Percentiles rank a stretch among this genome's conserved stretches.
These are phyloP conservation scores for Mya arenaria DNA, from an alignment of 1,140 invertebrate genomes.

Conservation along the genomic window DNA sequence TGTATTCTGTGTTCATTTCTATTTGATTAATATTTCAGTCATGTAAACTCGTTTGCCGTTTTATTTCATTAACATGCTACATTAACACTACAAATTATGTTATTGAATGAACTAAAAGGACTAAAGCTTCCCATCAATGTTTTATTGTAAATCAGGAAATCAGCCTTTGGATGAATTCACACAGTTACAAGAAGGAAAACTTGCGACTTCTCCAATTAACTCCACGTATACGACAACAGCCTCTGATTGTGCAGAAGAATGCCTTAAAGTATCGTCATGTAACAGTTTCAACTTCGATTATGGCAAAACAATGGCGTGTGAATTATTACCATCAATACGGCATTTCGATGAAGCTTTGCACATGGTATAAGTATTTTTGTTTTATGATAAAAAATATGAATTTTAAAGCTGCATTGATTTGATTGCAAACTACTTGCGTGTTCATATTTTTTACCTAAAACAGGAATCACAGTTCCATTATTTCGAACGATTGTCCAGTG, in stretches of 20 bases:
- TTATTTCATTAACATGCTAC: background rate
- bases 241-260: slow-evolving; percentile 60
- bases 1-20: too few relatives aligned
- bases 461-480: background rate
- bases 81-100: too few relatives aligned
- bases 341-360: slow-evolving; percentile 58
- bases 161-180: slow-evolving; percentile 64
- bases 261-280: slow-evolving; percentile 62
- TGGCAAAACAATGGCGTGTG: slow-evolving; percentile 52
- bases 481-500: background rate
- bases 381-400: background rate
- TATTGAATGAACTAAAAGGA: too few relatives aligned
- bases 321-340: slow-evolving; percentile 55
- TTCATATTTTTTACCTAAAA: background rate
- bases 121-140: too few relatives aligned
- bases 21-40: background rate
- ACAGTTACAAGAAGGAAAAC: slow-evolving; percentile 48
- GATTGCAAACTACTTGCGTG: background rate
- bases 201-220: slow-evolving; percentile 52
- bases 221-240: background rate
- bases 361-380: slow-evolving; percentile 54
- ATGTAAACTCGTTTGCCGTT: background rate
- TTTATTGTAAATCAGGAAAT: slow-evolving; percentile 26
- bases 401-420: background rate
- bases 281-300: slow-evolving; percentile 70